Evolutionary conservation across 92 coral and sea anemone species (phyloP), one percentile per base, ranked within the genome.

Genomic region (Isaurus tuberculatus): DNA sequence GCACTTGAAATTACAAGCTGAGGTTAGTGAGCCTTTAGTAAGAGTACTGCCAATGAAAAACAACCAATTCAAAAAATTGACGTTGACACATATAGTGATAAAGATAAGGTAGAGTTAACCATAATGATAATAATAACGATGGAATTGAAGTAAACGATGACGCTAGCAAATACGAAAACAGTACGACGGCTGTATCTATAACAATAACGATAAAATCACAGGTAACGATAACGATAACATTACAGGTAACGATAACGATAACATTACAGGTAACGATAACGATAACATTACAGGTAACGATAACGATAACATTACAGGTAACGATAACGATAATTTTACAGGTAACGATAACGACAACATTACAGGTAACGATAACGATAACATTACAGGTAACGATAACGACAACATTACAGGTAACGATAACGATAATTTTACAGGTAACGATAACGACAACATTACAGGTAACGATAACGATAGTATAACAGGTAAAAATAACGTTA

Each of bases 1-100:
- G 36, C 80, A 74, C 46, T 53, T 53, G 34, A 66, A 8, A 46
- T 74, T 74, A 33, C 80, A 74, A 13, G 29, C 46, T 8, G 80
- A 51, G 31, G 13, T 31, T 28, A 74, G 31, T 6, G 46, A 20
- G 4, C 29, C 80, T 30, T 74, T 22, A 22, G 29, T 64, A 19
- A 74, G 80, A 30, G 80, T 29, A 17, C 80, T 74, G 66, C 65
- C 27, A 31, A 34, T 51, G 19, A n/a, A 9, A 13, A 4, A 69
- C 4, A 7, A 10, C 1, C 28, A 14, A 27, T 10, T 28, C 15
- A 40, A 2, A 65, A 7, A 64, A 27, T 13, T 29, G 0, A 27
- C 0, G 40, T 29, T n/a, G n/a, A n/a, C n/a, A 7, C 9, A n/a
- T 8, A 28, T 16, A 65, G 10, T 27, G 4, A n/a, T 23, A n/a